Base-by-base conservation (phyloP, 2,113 vertebrate genomes). In the Zosterops pallidus region DNA sequence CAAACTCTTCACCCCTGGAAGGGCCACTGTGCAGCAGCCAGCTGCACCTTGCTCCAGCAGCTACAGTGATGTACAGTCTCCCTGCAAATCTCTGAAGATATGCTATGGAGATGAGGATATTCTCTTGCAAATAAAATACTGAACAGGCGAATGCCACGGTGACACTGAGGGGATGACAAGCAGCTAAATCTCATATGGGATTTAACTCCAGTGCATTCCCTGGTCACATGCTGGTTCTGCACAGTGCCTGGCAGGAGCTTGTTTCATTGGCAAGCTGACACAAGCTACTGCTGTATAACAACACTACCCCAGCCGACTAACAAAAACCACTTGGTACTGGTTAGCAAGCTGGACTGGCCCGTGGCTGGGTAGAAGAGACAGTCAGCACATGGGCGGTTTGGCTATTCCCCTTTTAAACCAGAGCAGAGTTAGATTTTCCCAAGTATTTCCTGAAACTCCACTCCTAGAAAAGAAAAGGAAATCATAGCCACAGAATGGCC, bases 321-420 rank as follows among this genome's bases (percentile, higher is more conserved):
- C 20, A 72, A 83, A 90, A 74, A 1, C 47, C 21, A 33, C 65
- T 78, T 9, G 56, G n/a, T 69, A 35, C 49, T 39, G 24, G 37
- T 56, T 37, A 81, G 81, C 50, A 72, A 72, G 60, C 57, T 59
- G 69, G 67, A 78, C 37, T 18, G 64, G 69, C 28, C 37, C 0
- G 0, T 1, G 2, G 11, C 39, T 46, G 47, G 19, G 59, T 15
- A 86, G 37, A 69, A 84, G 14, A 71, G 31, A 35, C 50, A 57
- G 41, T 2, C 4, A 2, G 62, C 39, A 59, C 35, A 35, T 0
- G 21, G 42, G 19, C 0, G 0, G 28, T 47, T 31, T 24, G 56
- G 41, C 2, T 2, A 78, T 29, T 1, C 1, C 39, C 25, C 69
- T 82, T 81, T 50, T 62, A 81, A 74, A 13, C 21, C 9, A 24